Percentiles rank a stretch among this genome's conserved stretches.
Conservation (phyloP, 2,888 invertebrate species). For the Dilophus febrilis region DNA sequence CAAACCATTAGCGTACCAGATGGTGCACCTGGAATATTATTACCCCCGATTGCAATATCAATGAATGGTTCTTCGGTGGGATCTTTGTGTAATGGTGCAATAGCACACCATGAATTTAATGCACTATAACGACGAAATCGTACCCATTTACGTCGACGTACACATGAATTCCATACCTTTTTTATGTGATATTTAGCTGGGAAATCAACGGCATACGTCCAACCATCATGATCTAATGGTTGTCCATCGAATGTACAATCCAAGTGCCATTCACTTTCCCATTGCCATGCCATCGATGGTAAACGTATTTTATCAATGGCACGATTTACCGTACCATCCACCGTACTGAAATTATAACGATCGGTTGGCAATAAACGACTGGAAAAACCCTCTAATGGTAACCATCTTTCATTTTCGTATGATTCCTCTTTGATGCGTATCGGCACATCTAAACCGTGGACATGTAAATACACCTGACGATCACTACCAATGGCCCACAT, state of each 20-base stretch:
- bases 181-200: slow-evolving; percentile 62
- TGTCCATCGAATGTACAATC: slow-evolving; percentile 73
- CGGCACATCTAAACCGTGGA: slow-evolving; percentile 76
- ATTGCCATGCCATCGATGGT: slow-evolving; percentile 91
- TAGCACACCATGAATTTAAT: slow-evolving; percentile 83
- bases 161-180: slow-evolving; percentile 81
- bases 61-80: slow-evolving; percentile 85
- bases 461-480: slow-evolving; percentile 81
- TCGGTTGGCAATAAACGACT: slow-evolving; percentile 73
- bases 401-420: slow-evolving; percentile 88
- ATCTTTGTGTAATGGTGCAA: slow-evolving; percentile 76
- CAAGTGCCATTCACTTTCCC: slow-evolving; percentile 89
- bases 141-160: slow-evolving; percentile 77
- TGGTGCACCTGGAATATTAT: slow-evolving; percentile 58
- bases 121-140: slow-evolving; percentile 74
- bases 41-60: slow-evolving; percentile 76
- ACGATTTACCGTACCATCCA: slow-evolving; percentile 63
- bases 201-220: slow-evolving; percentile 88
- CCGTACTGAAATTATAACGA: slow-evolving; percentile 68
- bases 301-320: slow-evolving; percentile 65
- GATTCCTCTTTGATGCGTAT: slow-evolving; percentile 80
- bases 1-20: slow-evolving; percentile 68
- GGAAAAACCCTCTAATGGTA: slow-evolving; percentile 77
- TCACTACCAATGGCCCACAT: slow-evolving; percentile 90
- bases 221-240: slow-evolving; percentile 76